A percentile compares a stretch with the other conserved stretches of the same genome.
Evolutionary conservation across 1,140 invertebrate genomes (phyloP).

Genomic region (Drosophila athabasca): DNA sequence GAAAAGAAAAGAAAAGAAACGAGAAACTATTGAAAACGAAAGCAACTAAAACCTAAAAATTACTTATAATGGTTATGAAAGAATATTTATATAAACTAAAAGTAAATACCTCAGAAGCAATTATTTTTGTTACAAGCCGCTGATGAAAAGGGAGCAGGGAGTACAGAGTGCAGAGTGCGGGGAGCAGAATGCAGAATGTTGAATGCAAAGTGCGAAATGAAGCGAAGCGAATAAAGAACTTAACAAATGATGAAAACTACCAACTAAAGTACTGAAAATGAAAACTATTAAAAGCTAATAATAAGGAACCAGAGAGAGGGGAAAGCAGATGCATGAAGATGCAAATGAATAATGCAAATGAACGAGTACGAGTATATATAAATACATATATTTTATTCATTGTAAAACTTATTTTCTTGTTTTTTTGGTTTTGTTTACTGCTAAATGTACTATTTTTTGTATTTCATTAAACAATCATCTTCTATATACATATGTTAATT

Average conservation of each 20-base stretch:
- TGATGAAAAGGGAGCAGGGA: conserved; percentile 36
- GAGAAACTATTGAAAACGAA: conserved; percentile 66
- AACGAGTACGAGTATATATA: conserved; percentile 36
- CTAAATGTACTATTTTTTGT: conserved; percentile 48
- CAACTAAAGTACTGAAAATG: conserved; percentile 56
- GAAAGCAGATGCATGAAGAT: not conserved
- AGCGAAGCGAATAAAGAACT: conserved; percentile 54
- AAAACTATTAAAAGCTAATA: conserved; percentile 47
- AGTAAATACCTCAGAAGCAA: conserved; percentile 83
- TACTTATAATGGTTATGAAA: conserved; percentile 73
- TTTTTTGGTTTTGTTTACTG: conserved; percentile 42
- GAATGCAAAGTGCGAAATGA: too few relatives aligned
- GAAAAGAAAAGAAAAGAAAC: conserved; percentile 11
- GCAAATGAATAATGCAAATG: conserved; percentile 8
- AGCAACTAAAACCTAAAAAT: conserved; percentile 68
- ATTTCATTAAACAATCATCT: conserved; percentile 56
- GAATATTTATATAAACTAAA: conserved; percentile 79
- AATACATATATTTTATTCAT: conserved; percentile 51
- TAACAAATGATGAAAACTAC: conserved; percentile 48
- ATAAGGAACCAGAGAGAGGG: conserved; percentile 53
- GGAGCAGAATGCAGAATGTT: too few relatives aligned
- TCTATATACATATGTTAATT: conserved; percentile 8
- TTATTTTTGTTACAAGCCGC: conserved; percentile 81
- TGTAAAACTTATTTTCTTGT: conserved; percentile 51
- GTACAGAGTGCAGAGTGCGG: too few relatives aligned